Evolutionary conservation across 1,140 invertebrate genomes (phyloP), one percentile per base, ranked within the genome.

Genomic region (Aphaenogaster ashmeadi): DNA sequence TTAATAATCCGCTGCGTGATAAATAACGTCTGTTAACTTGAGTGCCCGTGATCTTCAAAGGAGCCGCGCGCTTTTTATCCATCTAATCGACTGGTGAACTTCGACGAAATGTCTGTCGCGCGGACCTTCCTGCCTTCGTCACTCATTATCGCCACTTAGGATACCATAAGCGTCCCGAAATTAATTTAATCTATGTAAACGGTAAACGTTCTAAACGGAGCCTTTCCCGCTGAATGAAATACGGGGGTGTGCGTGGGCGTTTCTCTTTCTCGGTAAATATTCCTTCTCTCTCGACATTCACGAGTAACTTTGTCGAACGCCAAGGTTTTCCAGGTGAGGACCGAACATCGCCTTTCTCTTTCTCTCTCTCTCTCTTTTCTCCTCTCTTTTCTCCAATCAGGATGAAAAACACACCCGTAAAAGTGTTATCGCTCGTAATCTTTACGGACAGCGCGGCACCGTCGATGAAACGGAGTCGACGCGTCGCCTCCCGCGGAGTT

Each of bases 1-100:
- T 91, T 92, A 92, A 92, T 93, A 92, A 91, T 88, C 88, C 67
- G 77, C 88, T 52, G 47, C 15, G 56, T 86, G 88, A 91, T 91
- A 92, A 92, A 92, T 91, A 92, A 90, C 80, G 69, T 21, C 74
- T 81, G 80, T 91, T 91, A 89, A 90, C 71, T 78, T 33, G 79
- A 88, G 78, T 83, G 72, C 79, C 50, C 56, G 58, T 21, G 44
- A 92, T 81, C 69, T 86, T 88, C 87, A 90, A 86, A 89, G 81
- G 60, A 56, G 54, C 85, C 91, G 38, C 88, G 36, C 56, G 47
- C 54, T 83, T 85, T 66, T 66, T 58, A 58, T 7, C 27, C n/a
- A 54, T 67, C 75, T 90, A 88, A 92, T 91, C 75, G 87, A 62
- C 69, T 18, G 54, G 50, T 15, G 56, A 67, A 36, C 33, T 52